phyloP scores from a whole-genome alignment of 2,797 vertebrate genomes.

The Ciconia nigra region DNA sequence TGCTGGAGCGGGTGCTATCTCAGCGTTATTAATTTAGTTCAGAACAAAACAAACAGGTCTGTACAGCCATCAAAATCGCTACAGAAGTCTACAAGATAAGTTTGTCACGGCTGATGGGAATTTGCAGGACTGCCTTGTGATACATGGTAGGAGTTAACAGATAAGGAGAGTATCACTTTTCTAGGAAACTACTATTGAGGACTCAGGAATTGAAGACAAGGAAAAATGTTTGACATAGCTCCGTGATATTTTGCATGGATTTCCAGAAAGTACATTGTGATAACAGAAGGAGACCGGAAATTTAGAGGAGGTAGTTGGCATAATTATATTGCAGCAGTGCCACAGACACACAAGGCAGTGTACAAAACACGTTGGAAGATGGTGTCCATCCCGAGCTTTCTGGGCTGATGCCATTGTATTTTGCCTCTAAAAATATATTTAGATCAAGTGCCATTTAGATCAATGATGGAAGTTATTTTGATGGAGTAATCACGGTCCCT shows the following conservation, averaged over 20 bases:
- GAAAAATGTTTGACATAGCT: background rate
- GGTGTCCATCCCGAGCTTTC: background rate
- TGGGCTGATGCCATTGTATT: background rate
- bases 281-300: background rate
- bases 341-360: background rate
- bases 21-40: conserved; percentile 71
- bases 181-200: conserved; percentile 39
- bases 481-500: background rate
- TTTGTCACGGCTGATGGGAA: conserved; percentile 64
- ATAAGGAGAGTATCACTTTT: conserved; percentile 45
- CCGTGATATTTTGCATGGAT: background rate
- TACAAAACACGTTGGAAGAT: background rate
- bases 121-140: conserved; percentile 58
- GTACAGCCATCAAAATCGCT: conserved; percentile 65
- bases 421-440: background rate
- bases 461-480: background rate
- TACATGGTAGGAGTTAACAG: conserved; percentile 45
- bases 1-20: conserved; percentile 42
- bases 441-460: background rate
- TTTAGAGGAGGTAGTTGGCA: background rate
- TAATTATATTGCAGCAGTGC: background rate
- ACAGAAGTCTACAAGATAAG: conserved; percentile 59
- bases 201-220: background rate
- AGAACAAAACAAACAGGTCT: conserved; percentile 71
- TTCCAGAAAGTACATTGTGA: background rate